Base-by-base conservation (phyloP, 2,888 invertebrate species). In the Idaea aversata region DNA sequence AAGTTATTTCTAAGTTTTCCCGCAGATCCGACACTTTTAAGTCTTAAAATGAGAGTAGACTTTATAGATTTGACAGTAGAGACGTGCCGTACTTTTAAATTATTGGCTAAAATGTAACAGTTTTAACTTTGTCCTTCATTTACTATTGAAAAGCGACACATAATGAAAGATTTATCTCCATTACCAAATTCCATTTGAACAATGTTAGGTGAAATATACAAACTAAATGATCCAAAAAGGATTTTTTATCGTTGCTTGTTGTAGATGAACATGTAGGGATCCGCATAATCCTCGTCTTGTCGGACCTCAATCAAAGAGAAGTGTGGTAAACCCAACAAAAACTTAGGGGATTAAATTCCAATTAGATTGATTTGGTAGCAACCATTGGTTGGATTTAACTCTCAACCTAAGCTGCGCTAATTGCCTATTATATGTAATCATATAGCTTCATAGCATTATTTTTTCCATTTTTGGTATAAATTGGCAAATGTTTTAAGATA, bases 221-320 rank as follows among this genome's bases (percentile, higher is more conserved):
- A 47, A 4, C 47, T 1, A 7, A 47, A 47, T 10, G 47, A 47
- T 47, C 47, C 47, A 47, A 25, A 47, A 13, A 47, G 47, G 13
- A 47, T 7, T 70, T 67, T 62, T 76, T 67, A 69, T 70, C 72
- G 64, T 58, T 63, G 59, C 47, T 70, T 64, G 75, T 76, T 74
- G 72, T 74, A 69, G 73, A 74, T 69, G 71, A 69, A 72, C 72
- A 76, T 70, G 68, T 66, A 69, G 72, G 70, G 71, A 73, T 71
- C 74, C 67, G 66, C 67, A 65, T 77, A 78, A 82, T 76, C 78
- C 72, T 69, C 67, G 65, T 74, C 72, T 76, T 81, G 85, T 83
- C 83, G 70, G 77, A 85, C 82, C 84, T 80, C 75, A 80, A 82
- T 85, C 82, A 85, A 72, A 69, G 63, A 63, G 75, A 77, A 77